Evolutionary conservation across 2,888 invertebrate species (phyloP).

Genomic region (Heliconius hortense): DNA sequence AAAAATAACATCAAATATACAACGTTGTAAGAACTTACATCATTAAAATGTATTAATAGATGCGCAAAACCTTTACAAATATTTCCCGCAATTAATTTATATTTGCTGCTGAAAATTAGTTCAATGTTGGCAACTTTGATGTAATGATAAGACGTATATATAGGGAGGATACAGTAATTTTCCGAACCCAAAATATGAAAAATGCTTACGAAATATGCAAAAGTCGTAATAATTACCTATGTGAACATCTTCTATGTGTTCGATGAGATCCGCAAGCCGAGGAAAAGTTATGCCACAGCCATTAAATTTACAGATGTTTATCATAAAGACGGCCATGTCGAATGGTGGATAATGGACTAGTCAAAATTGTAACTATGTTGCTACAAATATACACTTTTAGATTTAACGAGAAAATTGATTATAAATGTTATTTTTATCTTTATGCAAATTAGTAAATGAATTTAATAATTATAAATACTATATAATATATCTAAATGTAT

Average conservation of each 20-base stretch:
- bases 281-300: slow-evolving; percentile 93
- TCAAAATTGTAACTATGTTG: slow-evolving; percentile 58
- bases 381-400: slow-evolving; percentile 24
- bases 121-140: slow-evolving; percentile 74
- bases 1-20: slow-evolving; percentile 26
- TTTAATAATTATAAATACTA: not conserved
- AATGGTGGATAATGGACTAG: slow-evolving; percentile 69
- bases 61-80: slow-evolving; percentile 35
- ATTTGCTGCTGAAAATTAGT: slow-evolving; percentile 56
- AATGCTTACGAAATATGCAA: slow-evolving; percentile 43
- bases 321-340: slow-evolving; percentile 93
- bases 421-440: not conserved
- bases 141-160: slow-evolving; percentile 73
- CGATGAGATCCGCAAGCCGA: slow-evolving; percentile 90
- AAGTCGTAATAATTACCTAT: slow-evolving; percentile 85
- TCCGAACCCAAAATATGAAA: slow-evolving; percentile 50
- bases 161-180: slow-evolving; percentile 62
- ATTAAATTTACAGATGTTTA: slow-evolving; percentile 94
- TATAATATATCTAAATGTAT: slow-evolving; percentile 21
- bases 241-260: slow-evolving; percentile 93
- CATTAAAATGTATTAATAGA: slow-evolving; percentile 24
- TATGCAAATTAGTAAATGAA: slow-evolving; percentile 1
- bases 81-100: slow-evolving; percentile 47
- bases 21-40: not conserved
- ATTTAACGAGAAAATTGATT: not conserved